These are phyloP conservation scores for Habrosyne pyritoides DNA, from an alignment of 2,888 invertebrate genomes.

Conservation along the genomic window DNA sequence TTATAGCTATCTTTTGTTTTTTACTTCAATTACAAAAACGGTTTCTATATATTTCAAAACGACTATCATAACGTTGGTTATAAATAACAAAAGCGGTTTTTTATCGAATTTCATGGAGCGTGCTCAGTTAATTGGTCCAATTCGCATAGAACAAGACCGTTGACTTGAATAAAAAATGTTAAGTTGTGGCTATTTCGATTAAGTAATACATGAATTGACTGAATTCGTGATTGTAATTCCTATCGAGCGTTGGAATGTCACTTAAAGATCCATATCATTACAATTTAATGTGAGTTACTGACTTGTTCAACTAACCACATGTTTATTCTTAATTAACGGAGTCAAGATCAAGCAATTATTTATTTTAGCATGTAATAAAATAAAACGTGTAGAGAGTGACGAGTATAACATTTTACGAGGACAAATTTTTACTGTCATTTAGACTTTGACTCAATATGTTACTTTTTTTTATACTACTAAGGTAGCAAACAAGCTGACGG, in stretches of 20 bases:
- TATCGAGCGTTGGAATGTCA: background rate
- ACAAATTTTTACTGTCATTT: too few relatives aligned
- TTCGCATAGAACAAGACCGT: background rate
- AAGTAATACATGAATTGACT: background rate
- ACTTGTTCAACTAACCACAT: background rate
- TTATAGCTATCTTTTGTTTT: background rate
- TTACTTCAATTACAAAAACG: background rate
- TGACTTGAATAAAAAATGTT: background rate
- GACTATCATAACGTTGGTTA: background rate
- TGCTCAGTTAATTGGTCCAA: background rate
- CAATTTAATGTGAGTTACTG: background rate
- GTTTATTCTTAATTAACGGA: background rate
- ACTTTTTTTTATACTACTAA: too few relatives aligned
- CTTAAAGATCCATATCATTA: constrained; percentile 1
- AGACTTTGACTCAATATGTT: too few relatives aligned
- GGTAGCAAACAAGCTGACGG: too few relatives aligned
- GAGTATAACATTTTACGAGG: too few relatives aligned
- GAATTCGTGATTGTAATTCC: constrained; percentile 3
- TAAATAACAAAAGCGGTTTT: background rate
- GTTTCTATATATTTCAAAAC: background rate
- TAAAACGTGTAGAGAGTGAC: too few relatives aligned
- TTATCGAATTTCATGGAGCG: background rate
- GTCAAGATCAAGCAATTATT: background rate
- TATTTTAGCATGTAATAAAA: background rate
- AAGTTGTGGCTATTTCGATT: background rate